phyloP scores from a whole-genome alignment of 1,140 invertebrate genomes.

The Olivierus martensii region DNA sequence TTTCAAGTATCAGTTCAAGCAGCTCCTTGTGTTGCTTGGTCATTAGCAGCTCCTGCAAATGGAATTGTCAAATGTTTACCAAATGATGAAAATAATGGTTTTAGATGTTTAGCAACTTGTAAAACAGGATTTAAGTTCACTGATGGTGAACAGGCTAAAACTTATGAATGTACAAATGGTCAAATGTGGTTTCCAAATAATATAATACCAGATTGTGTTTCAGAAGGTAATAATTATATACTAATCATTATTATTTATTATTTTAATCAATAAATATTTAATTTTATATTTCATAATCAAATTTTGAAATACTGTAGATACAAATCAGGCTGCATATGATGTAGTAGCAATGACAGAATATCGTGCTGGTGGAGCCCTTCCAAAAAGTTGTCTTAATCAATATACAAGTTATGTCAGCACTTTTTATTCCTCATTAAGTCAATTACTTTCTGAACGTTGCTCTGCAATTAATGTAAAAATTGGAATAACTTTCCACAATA shows the following conservation, averaged over 20 bases:
- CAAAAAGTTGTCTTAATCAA: constrained; percentile 61
- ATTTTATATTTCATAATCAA: background rate
- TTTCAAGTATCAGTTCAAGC: constrained; percentile 83
- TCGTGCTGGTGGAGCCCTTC: constrained; percentile 72
- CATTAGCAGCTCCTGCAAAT: constrained; percentile 70
- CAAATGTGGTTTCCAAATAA: constrained; percentile 61
- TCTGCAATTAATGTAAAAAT: constrained; percentile 89
- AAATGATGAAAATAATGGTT: constrained; percentile 44
- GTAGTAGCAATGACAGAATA: constrained; percentile 78
- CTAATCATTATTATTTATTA: too few species aligned
- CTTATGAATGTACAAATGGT: constrained; percentile 63
- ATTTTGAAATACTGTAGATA: constrained; percentile 41
- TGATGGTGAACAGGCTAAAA: constrained; percentile 71
- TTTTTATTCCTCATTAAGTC: constrained; percentile 64
- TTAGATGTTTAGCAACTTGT: constrained; percentile 81
- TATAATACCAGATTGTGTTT: constrained; percentile 84
- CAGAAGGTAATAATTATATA: constrained; percentile 51
- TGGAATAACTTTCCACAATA: constrained; percentile 77
- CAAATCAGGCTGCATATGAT: constrained; percentile 84
- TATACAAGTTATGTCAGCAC: constrained; percentile 71
- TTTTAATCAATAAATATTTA: too few species aligned
- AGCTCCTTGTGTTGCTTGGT: constrained; percentile 87
- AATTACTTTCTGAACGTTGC: constrained; percentile 71
- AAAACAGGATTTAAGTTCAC: constrained; percentile 80
- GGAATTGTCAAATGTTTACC: constrained; percentile 75